Evolutionary conservation across 1,140 invertebrate genomes (phyloP), one percentile per base, ranked within the genome.

Genomic region (Catajapyx aquilonaris): DNA sequence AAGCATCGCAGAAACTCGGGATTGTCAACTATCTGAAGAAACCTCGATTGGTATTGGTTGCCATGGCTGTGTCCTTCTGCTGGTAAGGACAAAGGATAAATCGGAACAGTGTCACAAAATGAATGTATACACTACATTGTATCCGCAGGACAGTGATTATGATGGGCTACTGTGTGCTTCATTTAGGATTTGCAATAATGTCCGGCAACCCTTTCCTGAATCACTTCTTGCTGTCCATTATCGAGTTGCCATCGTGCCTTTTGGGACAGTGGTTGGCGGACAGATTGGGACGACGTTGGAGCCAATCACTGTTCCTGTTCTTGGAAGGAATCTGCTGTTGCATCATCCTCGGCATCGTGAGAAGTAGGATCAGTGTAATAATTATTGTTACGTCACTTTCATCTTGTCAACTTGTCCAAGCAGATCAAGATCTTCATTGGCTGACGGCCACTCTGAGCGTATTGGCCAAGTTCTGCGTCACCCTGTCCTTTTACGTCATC

Each of bases 401-500:
- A n/a, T n/a, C n/a, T n/a, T n/a, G n/a, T n/a, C n/a, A n/a, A n/a
- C n/a, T n/a, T n/a, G n/a, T n/a, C n/a, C n/a, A n/a, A n/a, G n/a
- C 39, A 59, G 55, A 50, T 52, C 38, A 42, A 38, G 46, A 48
- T 34, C 39, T 48, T 48, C 17, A 38, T 47, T 56, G 53, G 53
- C 25, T 64, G 35, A 51, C 56, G 34, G 60, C 57, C 30, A 46
- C 50, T 7, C 41, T 73, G 44, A 59, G 63, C 16, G 57, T 71
- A 15, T 49, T 68, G 34, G 66, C 65, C 30, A 72, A 73, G 48
- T 65, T 75, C 44, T 62, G 62, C 25, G 63, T 69, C 35, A 65
- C 67, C 3, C 51, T 71, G 3, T 57, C 68, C 7, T 77, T 70
- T 52, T 68, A 70, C 46, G 60, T 69, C 7, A 61, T 67, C 20